Percentiles rank a stretch among this genome's conserved stretches.
Conservation (phyloP, 2,113 vertebrate species). For the Pseudois nayaur region DNA sequence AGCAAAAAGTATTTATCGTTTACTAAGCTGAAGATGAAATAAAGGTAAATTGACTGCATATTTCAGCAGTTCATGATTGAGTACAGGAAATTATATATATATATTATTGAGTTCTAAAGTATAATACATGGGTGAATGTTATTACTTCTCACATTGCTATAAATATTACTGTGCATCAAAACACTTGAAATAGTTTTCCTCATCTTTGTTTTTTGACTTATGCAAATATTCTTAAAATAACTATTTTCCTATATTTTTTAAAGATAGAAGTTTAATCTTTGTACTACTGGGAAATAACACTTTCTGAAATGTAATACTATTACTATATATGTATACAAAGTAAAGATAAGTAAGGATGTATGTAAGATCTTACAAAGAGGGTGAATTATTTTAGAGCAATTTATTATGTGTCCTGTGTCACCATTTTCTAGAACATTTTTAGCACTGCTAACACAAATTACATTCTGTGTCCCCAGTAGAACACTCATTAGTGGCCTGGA, state of each 20-base stretch:
- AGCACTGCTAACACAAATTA: neutral
- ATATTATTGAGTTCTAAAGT: neutral
- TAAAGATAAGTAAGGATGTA: neutral
- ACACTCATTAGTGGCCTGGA: neutral
- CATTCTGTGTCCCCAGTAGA: neutral
- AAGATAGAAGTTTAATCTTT: neutral
- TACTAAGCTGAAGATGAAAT: neutral
- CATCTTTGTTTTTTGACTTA: neutral
- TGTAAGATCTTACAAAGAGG: neutral
- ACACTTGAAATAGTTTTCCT: slow-evolving; percentile 20
- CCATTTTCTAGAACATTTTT: neutral
- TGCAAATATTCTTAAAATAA: neutral
- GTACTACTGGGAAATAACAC: neutral
- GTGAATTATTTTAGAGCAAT: neutral
- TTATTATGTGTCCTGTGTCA: neutral
- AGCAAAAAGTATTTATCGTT: neutral
- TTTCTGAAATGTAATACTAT: neutral
- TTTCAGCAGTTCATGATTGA: slow-evolving; percentile 15
- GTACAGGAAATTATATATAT: neutral
- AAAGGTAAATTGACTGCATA: neutral
- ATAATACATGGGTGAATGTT: neutral
- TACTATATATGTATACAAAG: neutral
- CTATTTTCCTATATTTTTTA: slow-evolving; percentile 5
- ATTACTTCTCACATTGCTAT: neutral
- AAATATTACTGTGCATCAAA: neutral